Percentiles rank a stretch among this genome's conserved stretches.
Evolutionary conservation across 2,113 vertebrate species (phyloP).

Genomic region (Glaucidium brasilianum): DNA sequence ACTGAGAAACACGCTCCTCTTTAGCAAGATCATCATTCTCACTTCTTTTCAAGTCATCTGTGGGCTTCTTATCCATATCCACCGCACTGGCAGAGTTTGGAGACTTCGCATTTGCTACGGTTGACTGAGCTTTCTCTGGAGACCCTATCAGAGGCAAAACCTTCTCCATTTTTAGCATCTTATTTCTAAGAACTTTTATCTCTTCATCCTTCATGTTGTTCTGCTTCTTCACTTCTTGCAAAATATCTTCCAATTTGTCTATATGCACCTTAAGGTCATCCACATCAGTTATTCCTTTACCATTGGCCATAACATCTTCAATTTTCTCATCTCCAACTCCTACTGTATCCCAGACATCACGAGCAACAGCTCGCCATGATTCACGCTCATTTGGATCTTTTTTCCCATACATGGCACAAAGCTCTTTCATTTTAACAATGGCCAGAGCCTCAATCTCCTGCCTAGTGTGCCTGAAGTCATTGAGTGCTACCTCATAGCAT

Average conservation of each 20-base stretch:
- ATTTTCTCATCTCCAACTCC: constrained; percentile 95
- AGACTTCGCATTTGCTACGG: constrained; percentile 10
- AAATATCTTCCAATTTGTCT: constrained; percentile 95
- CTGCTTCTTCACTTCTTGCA: constrained; percentile 98
- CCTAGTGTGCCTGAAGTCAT: constrained; percentile 94
- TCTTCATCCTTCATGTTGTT: constrained; percentile 99
- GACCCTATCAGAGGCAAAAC: constrained; percentile 90
- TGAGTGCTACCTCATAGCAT: constrained; percentile 97
- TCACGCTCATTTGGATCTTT: constrained; percentile 97
- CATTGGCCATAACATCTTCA: constrained; percentile 84
- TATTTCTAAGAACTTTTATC: constrained; percentile 91
- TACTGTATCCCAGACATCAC: constrained; percentile 98
- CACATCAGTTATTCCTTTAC: constrained; percentile 81
- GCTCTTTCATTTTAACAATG: constrained; percentile 99
- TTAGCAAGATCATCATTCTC: constrained; percentile 58
- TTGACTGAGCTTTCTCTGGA: constrained; percentile 73
- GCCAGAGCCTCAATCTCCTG: constrained; percentile 98
- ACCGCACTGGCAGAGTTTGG: not conserved
- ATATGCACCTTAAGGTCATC: constrained; percentile 97
- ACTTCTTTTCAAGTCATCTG: constrained; percentile 47
- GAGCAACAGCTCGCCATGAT: constrained; percentile 94
- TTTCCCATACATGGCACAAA: constrained; percentile 92
- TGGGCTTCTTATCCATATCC: constrained; percentile 2
- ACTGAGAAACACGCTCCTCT: constrained; percentile 77
- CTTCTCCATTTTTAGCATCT: constrained; percentile 99